phyloP scores from a whole-genome alignment of 2,888 invertebrate species.

The Pandemis cinnamomeana region DNA sequence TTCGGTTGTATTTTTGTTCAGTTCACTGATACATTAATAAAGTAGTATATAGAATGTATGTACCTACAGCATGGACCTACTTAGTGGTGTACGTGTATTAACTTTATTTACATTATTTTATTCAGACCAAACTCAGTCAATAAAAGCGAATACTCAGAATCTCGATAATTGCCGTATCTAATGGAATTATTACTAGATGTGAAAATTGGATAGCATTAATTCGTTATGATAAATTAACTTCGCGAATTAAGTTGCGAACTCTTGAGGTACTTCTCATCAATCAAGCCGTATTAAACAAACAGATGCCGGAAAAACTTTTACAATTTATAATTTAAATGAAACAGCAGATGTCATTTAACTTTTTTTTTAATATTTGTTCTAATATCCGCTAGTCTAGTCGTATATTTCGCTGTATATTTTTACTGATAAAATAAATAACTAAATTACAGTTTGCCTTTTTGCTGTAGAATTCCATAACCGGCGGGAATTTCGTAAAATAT shows the following conservation, averaged over 20 bases:
- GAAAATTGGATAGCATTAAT: slow-evolving; percentile 46
- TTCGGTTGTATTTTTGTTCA: too few species aligned
- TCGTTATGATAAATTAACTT: slow-evolving; percentile 64
- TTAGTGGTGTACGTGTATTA: not conserved
- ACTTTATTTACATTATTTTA: not conserved
- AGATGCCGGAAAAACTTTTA: slow-evolving; percentile 51
- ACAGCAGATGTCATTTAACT: slow-evolving; percentile 36
- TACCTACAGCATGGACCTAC: too few species aligned
- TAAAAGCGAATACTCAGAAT: not conserved
- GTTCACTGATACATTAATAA: too few species aligned
- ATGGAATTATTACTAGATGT: slow-evolving; percentile 31
- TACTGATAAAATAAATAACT: too few species aligned
- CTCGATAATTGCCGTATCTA: slow-evolving; percentile 22
- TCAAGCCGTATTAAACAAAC: slow-evolving; percentile 59
- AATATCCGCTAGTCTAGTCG: too few species aligned
- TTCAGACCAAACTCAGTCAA: not conserved
- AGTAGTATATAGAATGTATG: too few species aligned
- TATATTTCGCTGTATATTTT: too few species aligned
- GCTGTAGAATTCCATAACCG: too few species aligned
- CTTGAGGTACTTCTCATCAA: slow-evolving; percentile 53
- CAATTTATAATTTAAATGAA: slow-evolving; percentile 51
- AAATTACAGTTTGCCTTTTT: too few species aligned
- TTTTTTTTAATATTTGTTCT: not conserved
- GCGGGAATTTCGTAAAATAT: too few species aligned
- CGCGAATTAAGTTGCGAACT: slow-evolving; percentile 63